Evolutionary conservation across 2,888 invertebrate species (phyloP), one percentile per base, ranked within the genome.

Genomic region (Drosophila rubida): DNA sequence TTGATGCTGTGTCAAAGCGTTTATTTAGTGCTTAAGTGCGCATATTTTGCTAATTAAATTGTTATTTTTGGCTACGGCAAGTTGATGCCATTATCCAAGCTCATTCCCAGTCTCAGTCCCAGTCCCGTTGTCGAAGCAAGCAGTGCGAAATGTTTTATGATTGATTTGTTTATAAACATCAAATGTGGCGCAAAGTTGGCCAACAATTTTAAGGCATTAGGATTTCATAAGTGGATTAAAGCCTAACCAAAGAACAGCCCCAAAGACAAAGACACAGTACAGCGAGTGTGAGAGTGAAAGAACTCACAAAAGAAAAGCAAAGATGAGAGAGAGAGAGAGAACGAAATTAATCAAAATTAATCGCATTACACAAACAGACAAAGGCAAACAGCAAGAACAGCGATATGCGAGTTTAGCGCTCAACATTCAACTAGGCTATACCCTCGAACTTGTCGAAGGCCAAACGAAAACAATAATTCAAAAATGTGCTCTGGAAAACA

Each of bases 1-100:
- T 87, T 85, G 88, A 85, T 68, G 67, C 82, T 78, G 83, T 81
- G 88, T 75, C 89, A 89, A 81, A 82, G 80, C 86, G 77, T 87
- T 84, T 81, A 84, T 75, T 63, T 71, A 75, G 78, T 66, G 71
- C 79, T 73, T 67, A 86, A 67, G 63, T 71, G 65, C 32, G 59
- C 75, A 51, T 66, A 69, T 76, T 77, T 67, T 49, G 44, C 54
- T 76, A 67, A 69, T 63, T 62, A 49, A 71, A 65, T 69, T 70
- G 53, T 55, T 58, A 49, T 66, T 68, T 25, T 50, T 64, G 14
- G 11, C 14, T n/a, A 9, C 7, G 19, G 25, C 9, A 35, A 55
- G 19, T 61, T 27, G 41, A 19, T 42, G 35, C 23, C 42, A 25
- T 48, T 44, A 42, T 48, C 54, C 32, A 11, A 45, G 30, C 13